Base-by-base conservation (phyloP, 2,797 vertebrate genomes). In the Adrianichthys oophorus region DNA sequence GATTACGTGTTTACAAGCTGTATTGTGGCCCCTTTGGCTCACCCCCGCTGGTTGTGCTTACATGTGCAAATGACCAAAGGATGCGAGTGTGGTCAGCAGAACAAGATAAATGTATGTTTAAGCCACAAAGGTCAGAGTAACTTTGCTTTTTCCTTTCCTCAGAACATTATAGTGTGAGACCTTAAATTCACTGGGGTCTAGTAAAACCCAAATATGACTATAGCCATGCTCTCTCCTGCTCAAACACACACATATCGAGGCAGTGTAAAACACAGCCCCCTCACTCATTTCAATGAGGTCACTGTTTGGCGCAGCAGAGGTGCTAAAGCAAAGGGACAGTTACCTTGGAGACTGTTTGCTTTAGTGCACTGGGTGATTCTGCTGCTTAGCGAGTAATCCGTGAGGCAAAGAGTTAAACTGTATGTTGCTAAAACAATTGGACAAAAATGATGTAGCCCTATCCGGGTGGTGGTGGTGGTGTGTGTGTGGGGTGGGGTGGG, bases 281-380 rank as follows among this genome's bases (percentile, higher is more conserved):
- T 70, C 32, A 49, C 59, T 78, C 21, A 49, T 52, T 71, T 73
- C 43, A 75, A 19, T 73, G 53, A 65, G 50, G 55, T 55, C 47
- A 52, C 44, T 43, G 23, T 56, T 46, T 59, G 41, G 45, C n/a
- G 40, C 59, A 48, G 42, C 21, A 7, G 15, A 48, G 15, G 21
- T 45, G 56, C 48, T 19, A 43, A 52, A 21, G 54, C 46, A 37
- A 46, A 62, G 50, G 41, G 7, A 26, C 41, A 29, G 54, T 62
- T 58, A 66, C 69, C 59, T 48, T 66, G 63, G 69, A 72, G 55
- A 66, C 52, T 46, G 50, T 43, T 42, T 53, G 53, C 44, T 61
- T 57, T 37, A 47, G 45, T 42, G 53, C 24, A 49, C 18, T 29
- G 21, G 18, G 49, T 56, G 45, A 32, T 55, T 59, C 8, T 29